Evolutionary conservation across 2,888 invertebrate species (phyloP).

Genomic region (Tupiocoris notatus): DNA sequence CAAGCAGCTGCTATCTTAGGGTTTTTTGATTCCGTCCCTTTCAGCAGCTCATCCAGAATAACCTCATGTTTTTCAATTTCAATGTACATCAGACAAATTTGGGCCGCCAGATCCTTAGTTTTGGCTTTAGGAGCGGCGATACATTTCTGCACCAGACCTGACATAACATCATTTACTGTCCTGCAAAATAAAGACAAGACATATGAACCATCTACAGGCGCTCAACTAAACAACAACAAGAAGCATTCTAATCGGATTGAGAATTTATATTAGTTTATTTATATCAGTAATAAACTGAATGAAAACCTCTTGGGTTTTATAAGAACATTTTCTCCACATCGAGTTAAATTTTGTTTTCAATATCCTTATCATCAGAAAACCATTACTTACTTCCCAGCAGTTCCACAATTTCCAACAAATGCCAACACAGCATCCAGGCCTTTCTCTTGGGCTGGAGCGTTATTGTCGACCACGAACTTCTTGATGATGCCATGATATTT

Average conservation of each 20-base stretch:
- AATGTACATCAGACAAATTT: slow-evolving; percentile 87
- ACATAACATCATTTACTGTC: slow-evolving; percentile 85
- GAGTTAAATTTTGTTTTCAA: no score
- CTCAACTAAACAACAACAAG: background rate
- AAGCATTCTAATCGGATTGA: no score
- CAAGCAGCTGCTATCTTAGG: slow-evolving; percentile 92
- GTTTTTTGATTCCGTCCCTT: slow-evolving; percentile 93
- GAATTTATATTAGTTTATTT: background rate
- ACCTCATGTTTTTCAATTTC: slow-evolving; percentile 93
- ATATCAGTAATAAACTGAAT: background rate
- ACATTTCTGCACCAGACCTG: slow-evolving; percentile 86
- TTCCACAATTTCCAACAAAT: slow-evolving; percentile 86
- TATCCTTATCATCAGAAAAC: no score
- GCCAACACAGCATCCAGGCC: slow-evolving; percentile 88
- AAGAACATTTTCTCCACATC: no score
- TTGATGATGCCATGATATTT: slow-evolving; percentile 88
- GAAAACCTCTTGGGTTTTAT: background rate
- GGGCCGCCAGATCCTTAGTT: slow-evolving; percentile 86
- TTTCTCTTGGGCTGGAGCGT: slow-evolving; percentile 94
- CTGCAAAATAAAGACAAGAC: slow-evolving; percentile 54
- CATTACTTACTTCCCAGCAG: slow-evolving; percentile 70
- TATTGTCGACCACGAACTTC: slow-evolving; percentile 91
- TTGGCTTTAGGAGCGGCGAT: slow-evolving; percentile 87
- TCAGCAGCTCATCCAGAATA: slow-evolving; percentile 85
- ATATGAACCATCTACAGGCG: background rate